Base-by-base conservation (phyloP, 2,797 vertebrate genomes). In the Hoplostethus atlanticus region DNA sequence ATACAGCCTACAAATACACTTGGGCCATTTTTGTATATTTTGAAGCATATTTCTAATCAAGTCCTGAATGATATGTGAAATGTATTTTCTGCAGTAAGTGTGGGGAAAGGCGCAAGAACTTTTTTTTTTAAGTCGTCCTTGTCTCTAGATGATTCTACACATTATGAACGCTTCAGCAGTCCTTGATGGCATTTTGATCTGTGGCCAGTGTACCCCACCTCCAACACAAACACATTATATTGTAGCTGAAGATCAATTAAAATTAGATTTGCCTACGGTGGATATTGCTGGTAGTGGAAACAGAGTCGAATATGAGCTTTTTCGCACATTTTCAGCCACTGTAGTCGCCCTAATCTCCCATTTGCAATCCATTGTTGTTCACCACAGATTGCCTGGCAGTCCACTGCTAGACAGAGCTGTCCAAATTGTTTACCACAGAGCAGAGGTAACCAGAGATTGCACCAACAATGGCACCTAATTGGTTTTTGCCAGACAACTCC, bases 401-500 rank as follows among this genome's bases (percentile, higher is more conserved):
- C 75, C 67, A 50, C 68, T 54, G 50, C 28, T 44, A 71, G 72
- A 77, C 77, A 79, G 71, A 61, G 64, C 64, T 86, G 78, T 85
- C 84, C 66, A 80, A 80, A 81, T 82, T 83, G 71, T 89, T 90
- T 90, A 85, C 82, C 76, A 65, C 81, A 79, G 62, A 55, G 60
- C 57, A 61, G 81, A 81, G 66, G 92, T 91, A 94, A 94, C 88
- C 65, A 84, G 87, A 93, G 85, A 91, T 89, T 89, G 77, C 64
- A 73, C 68, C 80, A 85, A 85, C 87, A 87, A 81, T 85, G 73
- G 77, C 79, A 81, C 63, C 84, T 88, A 87, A 93, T 93, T 93
- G 88, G 77, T 90, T 91, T 87, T 85, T 78, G 77, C 85, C 81
- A 86, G 86, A 91, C 90, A 92, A 87, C 81, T 90, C 83, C 76